A percentile compares a stretch with the other conserved stretches of the same genome.
Evolutionary conservation across 2,113 vertebrate species (phyloP).

Genomic region (Candoia aspera): DNA sequence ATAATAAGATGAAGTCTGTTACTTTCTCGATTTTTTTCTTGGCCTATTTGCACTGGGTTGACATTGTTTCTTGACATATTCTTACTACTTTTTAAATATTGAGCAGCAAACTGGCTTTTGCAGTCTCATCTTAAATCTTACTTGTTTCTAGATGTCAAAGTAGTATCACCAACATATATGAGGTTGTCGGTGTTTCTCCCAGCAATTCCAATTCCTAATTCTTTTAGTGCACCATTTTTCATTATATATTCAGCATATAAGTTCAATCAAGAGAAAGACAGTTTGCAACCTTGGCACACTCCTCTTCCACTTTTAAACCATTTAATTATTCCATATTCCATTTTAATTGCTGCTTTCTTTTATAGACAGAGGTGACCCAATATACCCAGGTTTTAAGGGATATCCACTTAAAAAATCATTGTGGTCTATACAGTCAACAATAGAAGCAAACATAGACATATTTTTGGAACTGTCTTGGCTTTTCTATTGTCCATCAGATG

Average conservation of each 20-base stretch:
- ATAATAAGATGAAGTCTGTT: neutral
- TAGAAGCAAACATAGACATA: neutral
- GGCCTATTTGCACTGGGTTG: neutral
- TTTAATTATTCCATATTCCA: neutral
- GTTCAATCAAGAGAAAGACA: neutral
- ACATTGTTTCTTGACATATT: neutral
- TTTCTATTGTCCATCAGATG: neutral
- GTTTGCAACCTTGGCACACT: neutral
- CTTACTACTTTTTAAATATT: neutral
- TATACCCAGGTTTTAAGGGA: neutral
- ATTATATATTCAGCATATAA: neutral
- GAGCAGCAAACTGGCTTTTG: neutral
- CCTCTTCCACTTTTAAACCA: neutral
- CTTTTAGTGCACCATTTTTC: neutral
- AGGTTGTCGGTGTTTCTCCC: neutral
- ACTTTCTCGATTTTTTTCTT: neutral
- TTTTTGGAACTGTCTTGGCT: neutral
- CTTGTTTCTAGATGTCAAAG: neutral
- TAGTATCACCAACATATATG: neutral
- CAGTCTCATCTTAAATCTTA: neutral
- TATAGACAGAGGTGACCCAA: neutral
- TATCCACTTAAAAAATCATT: neutral
- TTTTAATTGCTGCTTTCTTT: neutral
- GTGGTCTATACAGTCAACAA: neutral
- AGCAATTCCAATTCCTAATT: neutral